Conservation (phyloP, 1,140 invertebrate genomes). For the Helicorthomorpha holstii region DNA sequence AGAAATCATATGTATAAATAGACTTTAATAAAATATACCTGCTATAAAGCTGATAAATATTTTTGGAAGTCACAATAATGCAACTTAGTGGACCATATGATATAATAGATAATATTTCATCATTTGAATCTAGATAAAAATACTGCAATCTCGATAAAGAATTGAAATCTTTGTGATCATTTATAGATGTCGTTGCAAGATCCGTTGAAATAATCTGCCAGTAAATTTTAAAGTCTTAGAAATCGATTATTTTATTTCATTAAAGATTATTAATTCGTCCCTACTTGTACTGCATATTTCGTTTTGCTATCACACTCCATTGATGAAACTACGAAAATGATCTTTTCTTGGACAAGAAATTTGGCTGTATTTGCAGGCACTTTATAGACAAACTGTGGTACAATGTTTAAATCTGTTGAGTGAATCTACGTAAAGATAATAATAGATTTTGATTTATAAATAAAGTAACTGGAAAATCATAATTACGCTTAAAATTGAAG, state of each 20-base stretch:
- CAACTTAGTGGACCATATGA: no score
- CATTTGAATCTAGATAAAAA: no score
- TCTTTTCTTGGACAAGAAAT: slow-evolving; percentile 36
- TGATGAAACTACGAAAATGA: slow-evolving; percentile 34
- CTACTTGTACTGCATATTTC: slow-evolving; percentile 34
- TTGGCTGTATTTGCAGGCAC: slow-evolving; percentile 40
- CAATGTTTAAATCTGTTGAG: slow-evolving; percentile 38
- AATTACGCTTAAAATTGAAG: slow-evolving; percentile 23
- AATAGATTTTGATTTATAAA: background rate
- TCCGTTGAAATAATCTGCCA: background rate
- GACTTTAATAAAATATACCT: no score
- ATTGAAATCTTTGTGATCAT: no score
- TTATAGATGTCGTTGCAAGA: background rate
- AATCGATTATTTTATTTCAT: background rate
- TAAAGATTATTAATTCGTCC: slow-evolving; percentile 17
- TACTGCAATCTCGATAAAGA: no score
- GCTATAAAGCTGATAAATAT: no score
- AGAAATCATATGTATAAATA: no score
- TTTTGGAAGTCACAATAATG: no score
- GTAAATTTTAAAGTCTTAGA: background rate
- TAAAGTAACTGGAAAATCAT: slow-evolving; percentile 8
- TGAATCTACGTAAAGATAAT: slow-evolving; percentile 18
- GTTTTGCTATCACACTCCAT: slow-evolving; percentile 41
- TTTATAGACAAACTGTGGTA: slow-evolving; percentile 49
- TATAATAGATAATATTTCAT: no score